A percentile compares a stretch with the other conserved stretches of the same genome.
Conservation (phyloP, 2,888 invertebrate species). For the Sphaeridia pumilis region DNA sequence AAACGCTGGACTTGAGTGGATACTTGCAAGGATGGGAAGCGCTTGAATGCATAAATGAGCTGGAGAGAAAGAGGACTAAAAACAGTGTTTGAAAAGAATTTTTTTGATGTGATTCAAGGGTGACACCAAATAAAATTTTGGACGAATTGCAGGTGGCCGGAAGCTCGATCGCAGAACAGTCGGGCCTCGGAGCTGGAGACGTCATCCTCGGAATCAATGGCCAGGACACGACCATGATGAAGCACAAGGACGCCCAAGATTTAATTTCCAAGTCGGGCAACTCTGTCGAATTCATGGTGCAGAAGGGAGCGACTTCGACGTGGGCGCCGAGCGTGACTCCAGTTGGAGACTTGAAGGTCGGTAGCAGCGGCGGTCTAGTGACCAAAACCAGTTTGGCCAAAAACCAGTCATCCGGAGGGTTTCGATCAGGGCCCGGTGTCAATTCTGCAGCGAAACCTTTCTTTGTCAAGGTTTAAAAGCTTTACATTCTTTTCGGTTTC, state of each 20-base stretch:
- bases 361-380: conserved; percentile 46
- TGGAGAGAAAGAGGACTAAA: no score
- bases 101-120: no score
- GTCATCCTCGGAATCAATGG: conserved; percentile 82
- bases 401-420: conserved; percentile 21
- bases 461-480: conserved; percentile 32
- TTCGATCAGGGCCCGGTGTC: conserved; percentile 58
- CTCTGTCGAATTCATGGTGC: conserved; percentile 72
- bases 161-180: conserved; percentile 85
- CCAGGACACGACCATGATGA: conserved; percentile 67
- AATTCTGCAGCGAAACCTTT: conserved; percentile 82
- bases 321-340: conserved; percentile 87
- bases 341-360: conserved; percentile 47
- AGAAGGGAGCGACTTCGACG: conserved; percentile 64
- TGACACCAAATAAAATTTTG: no score
- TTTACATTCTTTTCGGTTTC: no score
- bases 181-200: conserved; percentile 87
- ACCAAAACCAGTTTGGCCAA: conserved; percentile 72
- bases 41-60: no score
- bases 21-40: no score
- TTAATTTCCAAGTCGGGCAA: conserved; percentile 78
- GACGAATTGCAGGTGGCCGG: conserved; percentile 73
- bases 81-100: no score
- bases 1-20: no score
- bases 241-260: conserved; percentile 94